Conservation (phyloP, 2,888 invertebrate genomes). For the Heliconius ismenius region DNA sequence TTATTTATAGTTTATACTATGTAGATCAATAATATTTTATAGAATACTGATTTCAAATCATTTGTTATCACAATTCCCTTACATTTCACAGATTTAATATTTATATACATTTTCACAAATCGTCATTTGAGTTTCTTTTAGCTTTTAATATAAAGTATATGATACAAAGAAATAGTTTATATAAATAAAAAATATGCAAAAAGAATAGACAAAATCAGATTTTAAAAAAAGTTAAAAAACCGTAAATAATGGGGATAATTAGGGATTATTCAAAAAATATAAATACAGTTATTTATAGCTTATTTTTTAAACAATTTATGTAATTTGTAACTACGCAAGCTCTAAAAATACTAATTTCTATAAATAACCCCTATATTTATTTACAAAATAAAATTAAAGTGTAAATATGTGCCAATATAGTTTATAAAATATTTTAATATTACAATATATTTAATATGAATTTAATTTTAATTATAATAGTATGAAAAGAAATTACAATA, state of each 20-base stretch:
- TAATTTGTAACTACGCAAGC: neutral
- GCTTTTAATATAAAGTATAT: neutral
- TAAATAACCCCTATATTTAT: neutral
- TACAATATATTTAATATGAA: neutral
- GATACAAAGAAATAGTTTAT: neutral
- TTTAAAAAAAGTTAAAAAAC: neutral
- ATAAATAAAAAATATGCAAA: neutral
- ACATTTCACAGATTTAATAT: conserved; percentile 9
- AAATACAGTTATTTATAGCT: too few relatives aligned
- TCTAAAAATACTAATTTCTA: neutral
- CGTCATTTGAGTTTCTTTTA: neutral
- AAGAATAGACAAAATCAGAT: neutral
- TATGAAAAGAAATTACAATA: neutral
- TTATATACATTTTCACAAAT: neutral
- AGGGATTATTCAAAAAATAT: too few relatives aligned
- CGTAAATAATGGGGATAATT: too few relatives aligned
- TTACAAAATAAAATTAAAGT: neutral
- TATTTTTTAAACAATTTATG: too few relatives aligned
- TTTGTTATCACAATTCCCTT: conserved; percentile 22
- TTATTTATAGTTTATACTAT: neutral
- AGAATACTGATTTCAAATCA: conserved; percentile 26
- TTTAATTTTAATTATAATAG: neutral
- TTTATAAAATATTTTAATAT: neutral
- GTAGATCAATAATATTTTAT: conserved; percentile 8
- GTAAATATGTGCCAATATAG: neutral